These are phyloP conservation scores for Lomographa bimaculata DNA, from an alignment of 2,888 invertebrate genomes.

Conservation along the genomic window DNA sequence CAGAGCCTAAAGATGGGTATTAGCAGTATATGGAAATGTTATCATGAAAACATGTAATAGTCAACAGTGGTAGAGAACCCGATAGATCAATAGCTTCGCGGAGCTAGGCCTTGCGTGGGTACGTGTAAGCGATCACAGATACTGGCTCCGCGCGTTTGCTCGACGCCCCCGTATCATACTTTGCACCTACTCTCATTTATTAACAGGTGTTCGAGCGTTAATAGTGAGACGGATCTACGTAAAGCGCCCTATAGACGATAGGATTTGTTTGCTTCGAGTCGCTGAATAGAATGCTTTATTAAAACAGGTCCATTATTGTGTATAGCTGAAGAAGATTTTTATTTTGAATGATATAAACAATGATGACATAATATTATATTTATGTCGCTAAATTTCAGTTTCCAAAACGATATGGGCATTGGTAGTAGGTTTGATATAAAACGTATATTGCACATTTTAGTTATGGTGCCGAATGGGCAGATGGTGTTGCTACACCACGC, in stretches of 20 bases:
- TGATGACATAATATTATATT: no score
- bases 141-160: slow-evolving; percentile 73
- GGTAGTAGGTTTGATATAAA: no score
- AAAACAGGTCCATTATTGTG: slow-evolving; percentile 16
- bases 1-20: slow-evolving; percentile 20
- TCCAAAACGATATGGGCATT: no score
- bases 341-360: slow-evolving; percentile 5
- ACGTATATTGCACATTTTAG: no score
- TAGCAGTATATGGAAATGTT: slow-evolving; percentile 38
- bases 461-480: no score
- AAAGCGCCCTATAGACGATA: slow-evolving; percentile 28
- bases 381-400: no score
- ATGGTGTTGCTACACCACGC: no score
- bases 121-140: slow-evolving; percentile 81
- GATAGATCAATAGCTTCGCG: slow-evolving; percentile 75
- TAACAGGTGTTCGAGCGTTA: slow-evolving; percentile 22
- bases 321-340: slow-evolving; percentile 11
- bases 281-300: slow-evolving; percentile 13
- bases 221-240: slow-evolving; percentile 27
- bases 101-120: slow-evolving; percentile 81
- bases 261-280: slow-evolving; percentile 16
- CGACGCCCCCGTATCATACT: slow-evolving; percentile 51
- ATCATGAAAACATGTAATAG: slow-evolving; percentile 74
- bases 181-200: slow-evolving; percentile 23
- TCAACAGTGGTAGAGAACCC: slow-evolving; percentile 68